phyloP scores from a whole-genome alignment of 2,888 invertebrate genomes.

The Matsumyia berberina region DNA sequence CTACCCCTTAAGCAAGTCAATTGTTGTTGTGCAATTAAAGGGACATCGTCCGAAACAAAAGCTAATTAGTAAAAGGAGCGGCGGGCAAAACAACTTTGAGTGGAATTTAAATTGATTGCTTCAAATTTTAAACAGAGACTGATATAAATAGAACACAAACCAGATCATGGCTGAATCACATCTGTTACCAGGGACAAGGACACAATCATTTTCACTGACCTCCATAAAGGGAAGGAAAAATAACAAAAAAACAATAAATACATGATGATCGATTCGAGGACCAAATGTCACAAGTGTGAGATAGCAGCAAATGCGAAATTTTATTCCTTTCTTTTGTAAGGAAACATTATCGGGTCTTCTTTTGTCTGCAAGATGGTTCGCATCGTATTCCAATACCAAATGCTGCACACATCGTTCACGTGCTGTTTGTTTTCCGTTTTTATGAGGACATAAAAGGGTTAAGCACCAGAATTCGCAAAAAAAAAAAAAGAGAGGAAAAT shows the following conservation, averaged over 20 bases:
- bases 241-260: constrained; percentile 39
- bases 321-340: constrained; percentile 30
- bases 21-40: constrained; percentile 70
- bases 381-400: constrained; percentile 10
- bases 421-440: constrained; percentile 27
- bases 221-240: constrained; percentile 11
- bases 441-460: constrained; percentile 52
- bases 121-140: constrained; percentile 38
- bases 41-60: constrained; percentile 68
- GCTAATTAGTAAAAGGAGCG: constrained; percentile 67
- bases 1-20: constrained; percentile 33
- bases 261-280: constrained; percentile 38
- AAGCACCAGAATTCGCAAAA: constrained; percentile 38
- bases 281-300: constrained; percentile 35
- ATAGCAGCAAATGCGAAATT: constrained; percentile 30
- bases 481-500: constrained; percentile 42
- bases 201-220: constrained; percentile 41
- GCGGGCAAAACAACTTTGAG: constrained; percentile 32
- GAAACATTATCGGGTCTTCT: constrained; percentile 17
- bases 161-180: constrained; percentile 38
- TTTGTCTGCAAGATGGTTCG: constrained; percentile 8
- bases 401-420: constrained; percentile 45
- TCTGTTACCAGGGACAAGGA: constrained; percentile 39
- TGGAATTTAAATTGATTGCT: constrained; percentile 59
- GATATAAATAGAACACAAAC: constrained; percentile 34